These are phyloP conservation scores for Siderastrea siderea DNA, from an alignment of 92 coral and sea anemone genomes.

Conservation along the genomic window DNA sequence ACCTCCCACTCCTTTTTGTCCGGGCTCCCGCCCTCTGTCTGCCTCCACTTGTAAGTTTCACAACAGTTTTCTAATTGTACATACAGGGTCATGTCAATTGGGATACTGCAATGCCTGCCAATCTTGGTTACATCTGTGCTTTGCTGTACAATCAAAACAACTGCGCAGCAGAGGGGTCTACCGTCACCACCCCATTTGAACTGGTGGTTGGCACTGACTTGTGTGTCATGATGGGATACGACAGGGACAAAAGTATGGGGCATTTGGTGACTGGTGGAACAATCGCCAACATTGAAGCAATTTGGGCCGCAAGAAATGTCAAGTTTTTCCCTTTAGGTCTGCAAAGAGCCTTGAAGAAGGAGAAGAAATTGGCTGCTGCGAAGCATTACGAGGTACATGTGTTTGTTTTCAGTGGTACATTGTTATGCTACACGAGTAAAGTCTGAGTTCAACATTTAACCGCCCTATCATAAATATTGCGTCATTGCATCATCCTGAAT, in stretches of 20 bases:
- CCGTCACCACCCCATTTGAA: constrained; percentile 84
- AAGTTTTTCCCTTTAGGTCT: constrained; percentile 84
- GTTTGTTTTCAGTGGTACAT: too few species aligned
- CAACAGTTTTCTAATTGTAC: too few species aligned
- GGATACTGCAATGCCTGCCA: constrained; percentile 90
- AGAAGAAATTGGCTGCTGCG: constrained; percentile 31
- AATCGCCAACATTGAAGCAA: constrained; percentile 93
- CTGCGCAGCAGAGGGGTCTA: constrained; percentile 80
- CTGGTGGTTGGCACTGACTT: constrained; percentile 74
- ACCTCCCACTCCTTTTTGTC: too few species aligned
- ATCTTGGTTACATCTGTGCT: constrained; percentile 84
- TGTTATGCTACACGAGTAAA: too few species aligned
- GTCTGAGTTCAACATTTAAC: too few species aligned
- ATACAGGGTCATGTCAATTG: constrained; percentile 89
- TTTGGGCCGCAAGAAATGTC: too few species aligned
- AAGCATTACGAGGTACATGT: constrained; percentile 22
- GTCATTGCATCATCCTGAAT: too few species aligned
- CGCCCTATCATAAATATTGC: too few species aligned
- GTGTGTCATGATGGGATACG: too few species aligned
- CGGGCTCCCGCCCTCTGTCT: too few species aligned
- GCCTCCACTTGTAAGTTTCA: too few species aligned
- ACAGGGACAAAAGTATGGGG: constrained; percentile 70
- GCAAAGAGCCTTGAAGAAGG: constrained; percentile 77
- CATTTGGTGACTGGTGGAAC: constrained; percentile 87
- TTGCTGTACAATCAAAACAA: constrained; percentile 89